A percentile compares a stretch with the other conserved stretches of the same genome.
Evolutionary conservation across 2,888 invertebrate genomes (phyloP).

Genomic region (Orchesellides sinensis): DNA sequence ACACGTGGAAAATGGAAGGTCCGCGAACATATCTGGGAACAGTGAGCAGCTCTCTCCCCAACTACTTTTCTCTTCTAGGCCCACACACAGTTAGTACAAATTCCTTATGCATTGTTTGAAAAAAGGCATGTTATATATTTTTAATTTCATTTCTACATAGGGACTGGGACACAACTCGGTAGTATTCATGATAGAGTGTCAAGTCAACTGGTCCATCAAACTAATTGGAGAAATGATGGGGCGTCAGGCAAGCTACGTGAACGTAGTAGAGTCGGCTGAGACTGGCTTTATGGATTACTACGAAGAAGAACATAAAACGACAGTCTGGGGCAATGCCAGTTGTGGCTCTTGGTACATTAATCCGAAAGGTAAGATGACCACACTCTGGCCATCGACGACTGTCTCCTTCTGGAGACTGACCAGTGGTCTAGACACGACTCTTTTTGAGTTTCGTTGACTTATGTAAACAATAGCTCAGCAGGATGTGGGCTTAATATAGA

Average conservation of each 20-base stretch:
- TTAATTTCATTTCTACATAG: not conserved
- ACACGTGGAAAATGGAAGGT: slow-evolving; percentile 52
- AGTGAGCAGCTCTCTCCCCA: slow-evolving; percentile 52
- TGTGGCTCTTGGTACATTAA: slow-evolving; percentile 65
- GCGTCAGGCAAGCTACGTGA: slow-evolving; percentile 22
- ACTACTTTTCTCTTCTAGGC: slow-evolving; percentile 66
- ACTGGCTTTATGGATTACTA: slow-evolving; percentile 44
- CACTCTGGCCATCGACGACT: slow-evolving; percentile 44
- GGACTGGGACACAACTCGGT: slow-evolving; percentile 59
- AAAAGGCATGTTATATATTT: not conserved
- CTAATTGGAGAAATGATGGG: slow-evolving; percentile 46
- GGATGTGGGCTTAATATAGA: too few relatives aligned
- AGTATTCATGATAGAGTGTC: slow-evolving; percentile 65
- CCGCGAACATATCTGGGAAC: slow-evolving; percentile 66
- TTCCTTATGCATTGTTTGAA: not conserved
- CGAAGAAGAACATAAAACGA: slow-evolving; percentile 25
- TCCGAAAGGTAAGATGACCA: slow-evolving; percentile 46
- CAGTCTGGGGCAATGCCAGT: slow-evolving; percentile 53
- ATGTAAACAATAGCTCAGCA: not conserved
- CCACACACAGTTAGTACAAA: slow-evolving; percentile 57
- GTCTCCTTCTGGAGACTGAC: slow-evolving; percentile 52
- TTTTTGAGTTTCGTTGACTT: slow-evolving; percentile 33
- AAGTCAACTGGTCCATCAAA: slow-evolving; percentile 50
- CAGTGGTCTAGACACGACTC: slow-evolving; percentile 6
- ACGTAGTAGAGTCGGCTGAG: slow-evolving; percentile 36